These are phyloP conservation scores for Acrocephalus arundinaceus DNA, from an alignment of 2,113 vertebrate species.

Conservation along the genomic window DNA sequence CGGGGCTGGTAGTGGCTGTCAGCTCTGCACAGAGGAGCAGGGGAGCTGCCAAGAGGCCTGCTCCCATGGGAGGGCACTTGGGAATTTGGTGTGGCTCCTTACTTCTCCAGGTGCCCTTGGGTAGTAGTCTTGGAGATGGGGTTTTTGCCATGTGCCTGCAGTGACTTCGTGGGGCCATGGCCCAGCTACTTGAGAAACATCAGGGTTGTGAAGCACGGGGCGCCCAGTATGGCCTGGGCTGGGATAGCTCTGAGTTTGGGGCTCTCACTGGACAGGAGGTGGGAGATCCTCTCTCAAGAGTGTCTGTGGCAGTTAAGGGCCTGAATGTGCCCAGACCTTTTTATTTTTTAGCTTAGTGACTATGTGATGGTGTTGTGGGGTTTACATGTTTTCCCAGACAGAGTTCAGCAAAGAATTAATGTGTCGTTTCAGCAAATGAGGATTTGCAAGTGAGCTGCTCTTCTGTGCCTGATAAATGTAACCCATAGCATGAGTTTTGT, in stretches of 20 bases:
- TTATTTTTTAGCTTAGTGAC: neutral
- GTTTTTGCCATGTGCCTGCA: neutral
- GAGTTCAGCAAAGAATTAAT: neutral
- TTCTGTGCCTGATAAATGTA: neutral
- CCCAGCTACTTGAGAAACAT: accelerated
- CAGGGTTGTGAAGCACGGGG: neutral
- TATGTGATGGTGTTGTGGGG: neutral
- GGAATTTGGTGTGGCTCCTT: neutral
- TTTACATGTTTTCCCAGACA: neutral
- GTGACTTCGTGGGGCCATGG: accelerated
- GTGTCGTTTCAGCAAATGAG: neutral
- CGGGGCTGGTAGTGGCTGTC: accelerated
- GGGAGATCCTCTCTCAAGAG: neutral
- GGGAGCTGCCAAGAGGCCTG: neutral
- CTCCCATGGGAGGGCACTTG: accelerated
- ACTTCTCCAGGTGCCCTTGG: neutral
- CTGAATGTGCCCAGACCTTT: neutral
- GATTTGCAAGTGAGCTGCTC: neutral
- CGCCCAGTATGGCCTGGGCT: neutral
- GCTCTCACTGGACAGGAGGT: neutral
- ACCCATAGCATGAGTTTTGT: neutral
- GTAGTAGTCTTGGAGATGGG: no score
- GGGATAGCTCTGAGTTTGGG: neutral
- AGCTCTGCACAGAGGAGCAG: accelerated
- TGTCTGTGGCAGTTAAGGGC: accelerated